Evolutionary conservation across 2,113 vertebrate species (phyloP), one percentile per base, ranked within the genome.

Genomic region (Dinomys branickii): DNA sequence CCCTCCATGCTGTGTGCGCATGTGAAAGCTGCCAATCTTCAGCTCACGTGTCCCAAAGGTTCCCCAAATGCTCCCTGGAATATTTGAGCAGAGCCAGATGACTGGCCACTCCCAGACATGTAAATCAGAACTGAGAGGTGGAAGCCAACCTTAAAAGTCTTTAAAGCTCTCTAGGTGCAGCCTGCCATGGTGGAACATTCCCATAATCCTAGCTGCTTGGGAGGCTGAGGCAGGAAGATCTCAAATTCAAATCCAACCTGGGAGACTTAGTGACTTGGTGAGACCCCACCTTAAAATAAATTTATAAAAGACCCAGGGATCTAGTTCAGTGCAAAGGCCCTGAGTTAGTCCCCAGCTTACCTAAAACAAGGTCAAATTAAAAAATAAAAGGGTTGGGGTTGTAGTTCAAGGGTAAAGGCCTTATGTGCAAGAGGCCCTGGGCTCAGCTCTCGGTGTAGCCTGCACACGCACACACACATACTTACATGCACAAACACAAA

Each of bases 1-100:
- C 33, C 7, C 10, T 67, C 19, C 5, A 11, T 2, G 59, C 61
- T 4, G 7, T 3, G 16, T 2, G n/a, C 8, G 12, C 35, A 8
- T 2, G 0, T 5, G 17, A 11, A 52, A 17, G 50, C 7, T 30
- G 11, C 4, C 19, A 7, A 30, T 7, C n/a, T 17, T 38, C n/a
- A 2, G 1, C 0, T 9, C 5, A 0, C 26, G 12, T 10, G 38
- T 7, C 13, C 5, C 10, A 4, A 58, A 2, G 3, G 2, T 1
- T 12, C 3, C 30, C 61, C n/a, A 33, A 5, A 0, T 13, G 17
- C 26, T 33, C 8, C 7, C 17, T 41, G 14, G 63, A 35, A 4
- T 8, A n/a, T 75, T 33, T 8, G 44, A 12, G 10, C 2, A 10
- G 20, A 30, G 14, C 30, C 65, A 0, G 41, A n/a, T 1, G 65